A percentile compares a stretch with the other conserved stretches of the same genome.
These are phyloP conservation scores for Neotragus pygmaeus DNA, from an alignment of 2,113 vertebrate species.

Conservation along the genomic window DNA sequence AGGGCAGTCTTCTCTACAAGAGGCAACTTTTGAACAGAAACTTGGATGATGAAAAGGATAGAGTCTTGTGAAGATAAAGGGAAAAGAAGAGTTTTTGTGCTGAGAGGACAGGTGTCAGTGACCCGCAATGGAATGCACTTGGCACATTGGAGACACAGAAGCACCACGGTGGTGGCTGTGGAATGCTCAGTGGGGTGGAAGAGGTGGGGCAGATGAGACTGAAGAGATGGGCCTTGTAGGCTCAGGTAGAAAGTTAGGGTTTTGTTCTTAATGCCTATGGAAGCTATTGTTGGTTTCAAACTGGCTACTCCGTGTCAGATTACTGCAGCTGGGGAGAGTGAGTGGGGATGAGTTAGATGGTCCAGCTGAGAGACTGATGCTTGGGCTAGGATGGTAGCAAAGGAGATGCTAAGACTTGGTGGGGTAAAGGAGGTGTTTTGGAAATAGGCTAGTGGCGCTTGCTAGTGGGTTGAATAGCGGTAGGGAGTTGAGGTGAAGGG, in stretches of 20 bases:
- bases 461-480: background rate
- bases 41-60: background rate
- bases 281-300: background rate
- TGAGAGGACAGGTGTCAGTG: background rate
- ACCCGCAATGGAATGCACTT: background rate
- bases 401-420: background rate
- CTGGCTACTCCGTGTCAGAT: background rate
- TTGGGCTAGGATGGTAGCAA: background rate
- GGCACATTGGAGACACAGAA: background rate
- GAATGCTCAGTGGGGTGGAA: background rate
- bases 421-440: background rate
- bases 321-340: background rate
- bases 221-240: background rate
- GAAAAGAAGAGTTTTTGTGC: background rate
- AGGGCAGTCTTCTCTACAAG: background rate
- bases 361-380: too few relatives aligned
- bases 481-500: background rate
- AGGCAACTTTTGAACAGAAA: background rate
- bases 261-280: background rate
- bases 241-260: background rate
- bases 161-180: background rate
- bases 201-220: background rate
- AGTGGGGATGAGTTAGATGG: too few relatives aligned
- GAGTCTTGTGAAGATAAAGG: background rate
- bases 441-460: background rate